phyloP scores from a whole-genome alignment of 92 coral and sea anemone species.

The Paragorgia papillata region DNA sequence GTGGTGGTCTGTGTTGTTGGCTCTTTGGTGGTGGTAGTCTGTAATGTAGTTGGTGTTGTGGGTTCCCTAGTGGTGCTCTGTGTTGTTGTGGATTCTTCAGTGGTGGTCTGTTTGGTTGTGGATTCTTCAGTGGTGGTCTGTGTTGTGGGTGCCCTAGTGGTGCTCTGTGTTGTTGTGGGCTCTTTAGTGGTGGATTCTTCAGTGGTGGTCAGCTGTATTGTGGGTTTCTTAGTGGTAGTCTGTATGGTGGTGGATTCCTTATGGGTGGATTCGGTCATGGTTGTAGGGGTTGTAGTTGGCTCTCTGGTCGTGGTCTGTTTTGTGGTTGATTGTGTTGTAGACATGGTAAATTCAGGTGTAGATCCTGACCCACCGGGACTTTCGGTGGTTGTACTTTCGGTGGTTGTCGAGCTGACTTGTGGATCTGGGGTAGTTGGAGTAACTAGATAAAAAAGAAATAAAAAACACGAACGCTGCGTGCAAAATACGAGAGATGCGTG shows the following conservation, averaged over 20 bases:
- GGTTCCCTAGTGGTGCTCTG: conserved; percentile 22
- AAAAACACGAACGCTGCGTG: too few relatives aligned
- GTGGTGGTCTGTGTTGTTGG: conserved; percentile 1
- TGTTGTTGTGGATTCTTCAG: neutral
- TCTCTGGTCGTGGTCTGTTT: neutral
- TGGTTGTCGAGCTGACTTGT: too few relatives aligned
- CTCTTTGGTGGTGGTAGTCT: neutral
- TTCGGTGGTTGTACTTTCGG: neutral
- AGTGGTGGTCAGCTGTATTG: neutral
- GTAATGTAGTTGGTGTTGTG: conserved; percentile 16
- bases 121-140: conserved; percentile 27
- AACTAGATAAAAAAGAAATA: too few relatives aligned
- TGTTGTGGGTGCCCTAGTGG: conserved; percentile 14
- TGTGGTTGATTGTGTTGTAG: neutral
- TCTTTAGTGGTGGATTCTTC: neutral
- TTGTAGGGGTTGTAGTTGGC: neutral
- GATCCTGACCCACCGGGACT: neutral
- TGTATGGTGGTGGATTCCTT: neutral
- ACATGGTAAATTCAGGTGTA: neutral
- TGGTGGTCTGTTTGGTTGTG: conserved; percentile 6
- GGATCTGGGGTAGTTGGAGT: too few relatives aligned
- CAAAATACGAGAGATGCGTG: too few relatives aligned
- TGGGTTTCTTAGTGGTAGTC: neutral
- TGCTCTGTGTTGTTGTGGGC: conserved; percentile 26
- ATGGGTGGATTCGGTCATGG: neutral